phyloP scores from a whole-genome alignment of 2,113 vertebrate genomes.

The Gila orcuttii region DNA sequence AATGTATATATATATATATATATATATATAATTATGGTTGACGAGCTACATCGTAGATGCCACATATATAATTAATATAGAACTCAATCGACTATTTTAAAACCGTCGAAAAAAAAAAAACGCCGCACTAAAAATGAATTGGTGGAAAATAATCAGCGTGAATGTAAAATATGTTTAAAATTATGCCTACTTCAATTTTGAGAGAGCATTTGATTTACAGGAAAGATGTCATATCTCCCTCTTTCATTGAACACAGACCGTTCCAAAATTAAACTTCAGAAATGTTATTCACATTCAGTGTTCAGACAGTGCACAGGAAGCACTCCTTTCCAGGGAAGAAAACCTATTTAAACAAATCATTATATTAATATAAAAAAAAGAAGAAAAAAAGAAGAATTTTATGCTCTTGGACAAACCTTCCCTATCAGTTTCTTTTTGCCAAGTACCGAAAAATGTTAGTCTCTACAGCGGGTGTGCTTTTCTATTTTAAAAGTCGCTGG shows the following conservation, averaged over 20 bases:
- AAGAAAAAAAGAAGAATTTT: too few relatives aligned
- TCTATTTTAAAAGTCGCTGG: conserved; percentile 27
- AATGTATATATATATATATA: too few relatives aligned
- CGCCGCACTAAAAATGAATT: too few relatives aligned
- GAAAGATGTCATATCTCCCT: neutral
- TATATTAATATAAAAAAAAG: neutral
- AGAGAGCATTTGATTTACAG: conserved; percentile 25
- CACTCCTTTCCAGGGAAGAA: conserved; percentile 6
- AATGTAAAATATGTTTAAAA: neutral
- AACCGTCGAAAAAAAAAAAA: too few relatives aligned
- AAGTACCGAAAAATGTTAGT: neutral
- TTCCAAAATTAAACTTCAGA: conserved; percentile 11
- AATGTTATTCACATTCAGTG: neutral
- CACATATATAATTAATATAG: too few relatives aligned
- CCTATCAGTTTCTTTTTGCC: neutral
- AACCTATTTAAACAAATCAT: conserved; percentile 32
- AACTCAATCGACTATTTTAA: too few relatives aligned
- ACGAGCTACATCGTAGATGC: too few relatives aligned
- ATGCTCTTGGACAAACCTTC: neutral
- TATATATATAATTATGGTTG: too few relatives aligned
- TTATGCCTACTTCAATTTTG: neutral
- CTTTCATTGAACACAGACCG: neutral
- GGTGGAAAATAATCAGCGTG: neutral
- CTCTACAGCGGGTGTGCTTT: conserved; percentile 1
- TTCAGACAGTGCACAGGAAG: neutral